These are phyloP conservation scores for Lamellibrachia satsuma DNA, from an alignment of 2,888 invertebrate genomes.

Conservation along the genomic window DNA sequence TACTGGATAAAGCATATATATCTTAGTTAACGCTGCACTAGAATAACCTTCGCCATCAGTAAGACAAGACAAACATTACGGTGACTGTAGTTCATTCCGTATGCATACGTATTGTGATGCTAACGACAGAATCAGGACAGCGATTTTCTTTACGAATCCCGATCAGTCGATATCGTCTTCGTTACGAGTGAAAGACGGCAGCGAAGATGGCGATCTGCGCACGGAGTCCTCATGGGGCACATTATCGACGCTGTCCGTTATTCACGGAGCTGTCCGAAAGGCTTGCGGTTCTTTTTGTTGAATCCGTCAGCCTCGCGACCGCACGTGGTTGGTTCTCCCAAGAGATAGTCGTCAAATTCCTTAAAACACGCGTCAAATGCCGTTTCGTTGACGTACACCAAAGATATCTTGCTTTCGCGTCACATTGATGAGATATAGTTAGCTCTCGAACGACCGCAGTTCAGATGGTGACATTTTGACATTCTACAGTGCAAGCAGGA, in stretches of 20 bases:
- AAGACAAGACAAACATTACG: neutral
- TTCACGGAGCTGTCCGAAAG: neutral
- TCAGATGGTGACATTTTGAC: neutral
- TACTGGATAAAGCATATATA: neutral
- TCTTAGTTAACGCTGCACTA: neutral
- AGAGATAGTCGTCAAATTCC: neutral
- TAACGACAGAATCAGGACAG: slow-evolving; percentile 12
- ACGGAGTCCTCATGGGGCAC: neutral
- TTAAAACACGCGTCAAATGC: neutral
- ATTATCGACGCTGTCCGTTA: neutral
- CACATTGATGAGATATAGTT: neutral
- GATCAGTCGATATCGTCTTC: neutral
- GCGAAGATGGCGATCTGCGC: neutral
- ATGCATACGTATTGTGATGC: neutral
- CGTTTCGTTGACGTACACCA: neutral
- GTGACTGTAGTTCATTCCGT: neutral
- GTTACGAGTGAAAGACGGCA: slow-evolving; percentile 6
- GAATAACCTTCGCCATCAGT: neutral
- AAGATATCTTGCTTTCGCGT: neutral
- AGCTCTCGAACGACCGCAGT: neutral
- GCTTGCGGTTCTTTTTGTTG: neutral
- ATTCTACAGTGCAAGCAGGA: neutral
- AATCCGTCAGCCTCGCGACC: neutral
- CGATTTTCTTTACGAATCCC: neutral
- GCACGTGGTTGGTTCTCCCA: neutral